Evolutionary conservation across 2,797 vertebrate genomes (phyloP).

Genomic region (Pseudochirops cupreus): DNA sequence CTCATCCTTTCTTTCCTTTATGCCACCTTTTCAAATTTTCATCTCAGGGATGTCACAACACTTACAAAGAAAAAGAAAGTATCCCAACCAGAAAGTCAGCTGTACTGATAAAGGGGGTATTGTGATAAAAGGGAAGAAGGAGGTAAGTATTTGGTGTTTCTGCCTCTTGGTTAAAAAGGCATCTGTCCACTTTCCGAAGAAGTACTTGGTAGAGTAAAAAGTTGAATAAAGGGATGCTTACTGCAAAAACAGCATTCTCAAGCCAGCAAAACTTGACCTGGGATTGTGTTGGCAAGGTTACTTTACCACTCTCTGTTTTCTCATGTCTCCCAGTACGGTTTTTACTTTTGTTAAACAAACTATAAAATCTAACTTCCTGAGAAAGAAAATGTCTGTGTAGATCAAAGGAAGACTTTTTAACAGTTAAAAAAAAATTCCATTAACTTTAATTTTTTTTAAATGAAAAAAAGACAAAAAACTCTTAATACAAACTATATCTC

Average conservation of each 20-base stretch:
- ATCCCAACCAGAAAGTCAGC: neutral
- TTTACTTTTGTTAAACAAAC: constrained; percentile 82
- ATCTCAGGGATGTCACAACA: neutral
- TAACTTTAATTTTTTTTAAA: constrained; percentile 14
- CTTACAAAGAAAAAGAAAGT: constrained; percentile 23
- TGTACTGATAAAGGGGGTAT: neutral
- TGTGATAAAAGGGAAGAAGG: neutral
- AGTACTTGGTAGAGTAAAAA: constrained; percentile 37
- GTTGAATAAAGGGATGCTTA: constrained; percentile 75
- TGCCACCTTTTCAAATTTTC: neutral
- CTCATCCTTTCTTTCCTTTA: neutral
- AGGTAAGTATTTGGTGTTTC: neutral
- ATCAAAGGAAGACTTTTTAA: constrained; percentile 66
- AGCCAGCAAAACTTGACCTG: constrained; percentile 58
- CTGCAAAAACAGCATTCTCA: constrained; percentile 65
- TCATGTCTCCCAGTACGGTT: constrained; percentile 63
- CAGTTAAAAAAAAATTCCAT: constrained; percentile 19
- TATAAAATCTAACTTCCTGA: constrained; percentile 74
- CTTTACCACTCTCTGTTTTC: constrained; percentile 70
- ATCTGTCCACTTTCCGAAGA: constrained; percentile 47
- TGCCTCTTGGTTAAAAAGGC: constrained; percentile 29
- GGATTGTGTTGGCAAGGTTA: constrained; percentile 61
- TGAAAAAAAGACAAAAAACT: constrained; percentile 43
- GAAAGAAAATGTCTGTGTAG: constrained; percentile 72
- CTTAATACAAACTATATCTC: constrained; percentile 22